Conservation (phyloP, 2,888 invertebrate genomes). For the Neoascia interrupta region DNA sequence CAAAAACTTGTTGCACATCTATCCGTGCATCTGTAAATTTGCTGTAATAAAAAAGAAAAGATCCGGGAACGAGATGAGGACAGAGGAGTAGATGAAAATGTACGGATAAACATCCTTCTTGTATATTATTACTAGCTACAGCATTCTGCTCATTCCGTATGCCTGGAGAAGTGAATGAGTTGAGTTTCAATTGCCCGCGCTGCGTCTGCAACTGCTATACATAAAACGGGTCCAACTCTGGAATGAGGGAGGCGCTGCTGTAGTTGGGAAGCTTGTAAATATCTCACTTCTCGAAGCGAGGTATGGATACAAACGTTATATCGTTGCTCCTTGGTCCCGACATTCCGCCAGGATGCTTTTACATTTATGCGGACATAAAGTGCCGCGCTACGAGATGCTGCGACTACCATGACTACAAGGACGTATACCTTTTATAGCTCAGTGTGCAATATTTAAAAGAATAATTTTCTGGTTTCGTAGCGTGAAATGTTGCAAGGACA, state of each 20-base stretch:
- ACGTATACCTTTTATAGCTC: background rate
- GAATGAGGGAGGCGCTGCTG: too few species aligned
- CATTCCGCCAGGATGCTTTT: conserved; percentile 16
- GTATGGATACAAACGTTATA: too few species aligned
- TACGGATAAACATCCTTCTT: background rate
- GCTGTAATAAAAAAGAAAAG: conserved; percentile 37
- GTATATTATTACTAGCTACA: background rate
- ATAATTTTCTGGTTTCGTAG: conserved; percentile 23
- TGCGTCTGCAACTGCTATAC: too few species aligned
- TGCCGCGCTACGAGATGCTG: background rate
- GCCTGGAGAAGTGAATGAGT: conserved; percentile 17
- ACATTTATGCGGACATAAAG: conserved; percentile 25
- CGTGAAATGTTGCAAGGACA: conserved; percentile 24
- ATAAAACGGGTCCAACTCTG: too few species aligned
- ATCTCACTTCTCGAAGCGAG: conserved; percentile 1
- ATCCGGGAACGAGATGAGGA: conserved; percentile 6
- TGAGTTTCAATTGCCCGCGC: conserved; percentile 5
- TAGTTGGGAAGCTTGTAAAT: too few species aligned
- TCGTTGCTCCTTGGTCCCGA: background rate
- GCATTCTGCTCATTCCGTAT: conserved; percentile 6
- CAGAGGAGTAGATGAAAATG: background rate
- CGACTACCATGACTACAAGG: background rate
- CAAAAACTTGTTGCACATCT: conserved; percentile 37
- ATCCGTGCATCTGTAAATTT: conserved; percentile 35
- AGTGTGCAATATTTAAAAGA: background rate